A percentile compares a stretch with the other conserved stretches of the same genome.
Evolutionary conservation across 1,140 invertebrate species (phyloP).

Genomic region (Lepidurus arcticus): DNA sequence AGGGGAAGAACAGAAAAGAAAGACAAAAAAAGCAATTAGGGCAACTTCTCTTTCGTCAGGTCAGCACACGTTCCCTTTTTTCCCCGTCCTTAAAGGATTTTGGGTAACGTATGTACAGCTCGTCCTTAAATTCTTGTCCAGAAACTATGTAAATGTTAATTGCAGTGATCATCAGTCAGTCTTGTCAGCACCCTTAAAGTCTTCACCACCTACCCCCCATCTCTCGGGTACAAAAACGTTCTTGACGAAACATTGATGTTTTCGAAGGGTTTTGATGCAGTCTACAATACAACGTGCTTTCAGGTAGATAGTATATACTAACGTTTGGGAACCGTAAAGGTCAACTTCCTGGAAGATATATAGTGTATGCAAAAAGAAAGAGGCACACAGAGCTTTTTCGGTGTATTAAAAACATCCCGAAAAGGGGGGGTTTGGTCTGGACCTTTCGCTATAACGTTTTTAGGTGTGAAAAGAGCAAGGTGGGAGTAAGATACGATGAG

Average conservation of each 20-base stretch:
- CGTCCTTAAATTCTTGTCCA: conserved; percentile 15
- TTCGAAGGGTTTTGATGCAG: no score
- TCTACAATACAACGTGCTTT: no score
- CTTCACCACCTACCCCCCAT: not conserved
- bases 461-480: conserved; percentile 15
- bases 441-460: conserved; percentile 10
- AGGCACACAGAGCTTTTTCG: not conserved
- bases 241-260: no score
- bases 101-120: not conserved
- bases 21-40: not conserved
- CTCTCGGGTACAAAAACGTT: not conserved
- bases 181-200: not conserved
- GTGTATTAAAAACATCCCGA: not conserved
- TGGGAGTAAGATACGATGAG: conserved; percentile 12
- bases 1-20: not conserved
- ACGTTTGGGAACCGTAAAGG: not conserved
- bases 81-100: not conserved
- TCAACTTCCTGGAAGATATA: not conserved
- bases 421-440: not conserved
- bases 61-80: not conserved
- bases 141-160: conserved; percentile 20
- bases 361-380: not conserved
- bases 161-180: conserved; percentile 9
- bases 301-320: not conserved
- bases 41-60: conserved; percentile 19